phyloP scores from a whole-genome alignment of 2,888 invertebrate genomes.

The Agonopterix arenella region DNA sequence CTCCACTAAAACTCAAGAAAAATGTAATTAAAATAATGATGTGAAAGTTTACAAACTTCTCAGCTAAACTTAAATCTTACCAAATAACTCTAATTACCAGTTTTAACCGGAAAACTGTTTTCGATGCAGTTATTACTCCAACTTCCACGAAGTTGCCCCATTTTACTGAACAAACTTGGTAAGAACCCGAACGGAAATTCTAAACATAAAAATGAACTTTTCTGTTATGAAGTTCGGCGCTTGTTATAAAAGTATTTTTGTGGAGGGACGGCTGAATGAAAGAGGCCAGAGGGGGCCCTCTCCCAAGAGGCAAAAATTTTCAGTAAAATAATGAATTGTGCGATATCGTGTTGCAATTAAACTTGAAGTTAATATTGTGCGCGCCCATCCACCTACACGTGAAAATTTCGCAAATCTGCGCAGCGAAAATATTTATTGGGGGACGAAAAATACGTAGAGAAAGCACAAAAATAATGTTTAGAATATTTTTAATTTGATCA shows the following conservation, averaged over 20 bases:
- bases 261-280: not conserved
- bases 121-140: slow-evolving; percentile 14
- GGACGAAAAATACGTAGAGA: no score
- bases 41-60: slow-evolving; percentile 7
- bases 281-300: no score
- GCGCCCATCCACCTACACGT: no score
- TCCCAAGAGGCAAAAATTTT: no score
- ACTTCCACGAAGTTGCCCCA: slow-evolving; percentile 10
- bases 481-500: no score
- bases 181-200: slow-evolving; percentile 18
- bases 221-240: slow-evolving; percentile 13
- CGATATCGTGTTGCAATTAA: no score
- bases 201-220: slow-evolving; percentile 23
- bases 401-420: no score
- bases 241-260: slow-evolving; percentile 11
- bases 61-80: slow-evolving; percentile 10
- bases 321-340: no score
- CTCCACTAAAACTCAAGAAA: no score
- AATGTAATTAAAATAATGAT: slow-evolving; percentile 4
- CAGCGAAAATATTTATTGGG: no score
- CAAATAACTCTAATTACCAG: slow-evolving; percentile 21
- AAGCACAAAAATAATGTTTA: no score
- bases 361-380: no score
- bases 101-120: slow-evolving; percentile 20
- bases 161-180: slow-evolving; percentile 11